Percentiles rank a stretch among this genome's conserved stretches.
Evolutionary conservation across 2,113 vertebrate genomes (phyloP).

Genomic region (Podarcis raffonei): DNA sequence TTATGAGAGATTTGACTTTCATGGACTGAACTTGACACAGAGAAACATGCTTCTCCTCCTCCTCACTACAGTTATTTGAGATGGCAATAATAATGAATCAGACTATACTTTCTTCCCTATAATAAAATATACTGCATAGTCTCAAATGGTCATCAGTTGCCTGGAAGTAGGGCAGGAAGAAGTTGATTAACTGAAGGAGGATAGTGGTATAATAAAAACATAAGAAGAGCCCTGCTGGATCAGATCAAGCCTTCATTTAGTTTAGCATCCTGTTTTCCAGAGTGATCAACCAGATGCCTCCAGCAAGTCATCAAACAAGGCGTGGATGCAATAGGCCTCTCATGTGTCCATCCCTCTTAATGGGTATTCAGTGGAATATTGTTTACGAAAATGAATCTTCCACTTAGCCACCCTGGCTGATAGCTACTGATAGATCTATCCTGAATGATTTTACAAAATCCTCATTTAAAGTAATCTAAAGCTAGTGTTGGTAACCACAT

Average conservation of each 20-base stretch:
- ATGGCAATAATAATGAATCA: constrained; percentile 36
- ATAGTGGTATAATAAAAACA: constrained; percentile 19
- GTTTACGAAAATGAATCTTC: not conserved
- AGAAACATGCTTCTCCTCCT: constrained; percentile 56
- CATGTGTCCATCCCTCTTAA: not conserved
- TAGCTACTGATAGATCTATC: not conserved
- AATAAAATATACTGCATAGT: constrained; percentile 50
- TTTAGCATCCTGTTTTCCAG: not conserved
- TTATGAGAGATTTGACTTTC: constrained; percentile 51
- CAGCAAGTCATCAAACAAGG: not conserved
- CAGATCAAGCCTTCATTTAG: not conserved
- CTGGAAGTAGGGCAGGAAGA: constrained; percentile 60
- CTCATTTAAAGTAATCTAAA: not conserved
- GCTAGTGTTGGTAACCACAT: not conserved
- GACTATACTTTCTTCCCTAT: constrained; percentile 62
- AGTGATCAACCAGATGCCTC: not conserved
- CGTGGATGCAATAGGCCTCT: not conserved
- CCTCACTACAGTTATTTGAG: constrained; percentile 59
- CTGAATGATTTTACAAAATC: not conserved
- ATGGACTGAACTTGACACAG: constrained; percentile 47
- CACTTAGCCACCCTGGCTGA: not conserved
- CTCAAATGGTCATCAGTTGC: constrained; percentile 51
- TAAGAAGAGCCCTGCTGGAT: not conserved
- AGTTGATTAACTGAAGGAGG: constrained; percentile 55
- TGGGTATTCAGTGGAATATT: too few species aligned